Evolutionary conservation across 2,888 invertebrate genomes (phyloP).

Genomic region (Pyralis farinalis): DNA sequence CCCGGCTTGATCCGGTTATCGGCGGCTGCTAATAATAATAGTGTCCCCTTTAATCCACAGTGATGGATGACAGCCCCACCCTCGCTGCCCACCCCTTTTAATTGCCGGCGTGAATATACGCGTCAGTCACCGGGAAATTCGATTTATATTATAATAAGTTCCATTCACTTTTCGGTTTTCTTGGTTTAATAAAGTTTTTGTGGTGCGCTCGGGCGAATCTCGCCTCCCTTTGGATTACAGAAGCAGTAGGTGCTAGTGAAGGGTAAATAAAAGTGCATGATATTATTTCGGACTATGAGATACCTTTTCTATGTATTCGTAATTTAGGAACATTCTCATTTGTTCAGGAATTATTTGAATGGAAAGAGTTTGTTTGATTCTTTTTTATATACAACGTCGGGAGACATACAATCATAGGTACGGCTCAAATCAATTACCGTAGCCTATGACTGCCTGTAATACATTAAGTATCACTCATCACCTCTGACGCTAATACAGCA

Average conservation of each 20-base stretch:
- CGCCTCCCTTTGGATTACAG: background rate
- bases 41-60: conserved; percentile 64
- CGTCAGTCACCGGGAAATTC: conserved; percentile 63
- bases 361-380: too few species aligned
- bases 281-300: background rate
- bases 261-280: background rate
- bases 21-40: conserved; percentile 69
- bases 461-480: too few species aligned
- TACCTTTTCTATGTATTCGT: too few species aligned
- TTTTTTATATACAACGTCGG: too few species aligned
- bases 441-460: too few species aligned
- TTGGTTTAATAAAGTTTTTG: conserved; percentile 8
- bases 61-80: conserved; percentile 64
- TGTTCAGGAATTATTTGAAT: too few species aligned
- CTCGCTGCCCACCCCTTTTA: conserved; percentile 67
- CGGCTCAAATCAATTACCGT: too few species aligned
- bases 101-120: conserved; percentile 64
- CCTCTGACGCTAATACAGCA: too few species aligned
- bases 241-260: background rate
- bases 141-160: conserved; percentile 79
- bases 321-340: too few species aligned
- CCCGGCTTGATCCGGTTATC: conserved; percentile 67
- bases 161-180: conserved; percentile 18
- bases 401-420: too few species aligned
- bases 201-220: background rate